Evolutionary conservation across 2,888 invertebrate species (phyloP).

Genomic region (Morinoia aosen): DNA sequence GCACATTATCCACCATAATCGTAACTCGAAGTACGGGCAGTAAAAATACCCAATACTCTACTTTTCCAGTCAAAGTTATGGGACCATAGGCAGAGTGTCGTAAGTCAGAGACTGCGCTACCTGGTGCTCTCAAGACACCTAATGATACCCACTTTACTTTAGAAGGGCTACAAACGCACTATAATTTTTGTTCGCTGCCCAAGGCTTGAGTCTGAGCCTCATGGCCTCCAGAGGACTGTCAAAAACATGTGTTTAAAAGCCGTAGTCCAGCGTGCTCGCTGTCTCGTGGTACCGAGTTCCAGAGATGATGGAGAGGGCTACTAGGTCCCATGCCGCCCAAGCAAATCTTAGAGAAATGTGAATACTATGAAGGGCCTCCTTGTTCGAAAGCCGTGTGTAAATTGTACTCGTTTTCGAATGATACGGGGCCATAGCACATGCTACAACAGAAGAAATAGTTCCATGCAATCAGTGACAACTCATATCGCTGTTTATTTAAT

Average conservation of each 20-base stretch:
- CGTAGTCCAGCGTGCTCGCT: neutral
- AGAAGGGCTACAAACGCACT: neutral
- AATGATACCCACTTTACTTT: slow-evolving; percentile 31
- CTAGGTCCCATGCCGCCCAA: neutral
- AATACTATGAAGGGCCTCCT: neutral
- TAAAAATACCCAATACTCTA: neutral
- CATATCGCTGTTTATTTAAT: too few relatives aligned
- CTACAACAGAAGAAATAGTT: neutral
- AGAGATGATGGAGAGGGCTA: neutral
- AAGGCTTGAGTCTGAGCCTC: neutral
- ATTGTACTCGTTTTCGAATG: neutral
- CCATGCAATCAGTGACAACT: too few relatives aligned
- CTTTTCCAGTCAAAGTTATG: neutral
- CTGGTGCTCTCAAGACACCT: slow-evolving; percentile 21
- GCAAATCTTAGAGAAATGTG: neutral
- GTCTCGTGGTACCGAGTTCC: neutral
- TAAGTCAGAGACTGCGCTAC: slow-evolving; percentile 15
- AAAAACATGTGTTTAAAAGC: neutral
- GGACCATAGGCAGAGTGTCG: neutral
- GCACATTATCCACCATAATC: neutral
- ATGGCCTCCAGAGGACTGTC: neutral
- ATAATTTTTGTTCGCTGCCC: neutral
- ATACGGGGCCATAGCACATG: neutral
- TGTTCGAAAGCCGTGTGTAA: neutral
- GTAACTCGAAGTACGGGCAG: neutral